phyloP scores from a whole-genome alignment of 92 coral and sea anemone genomes.

The Desmophyllum pertusum region DNA sequence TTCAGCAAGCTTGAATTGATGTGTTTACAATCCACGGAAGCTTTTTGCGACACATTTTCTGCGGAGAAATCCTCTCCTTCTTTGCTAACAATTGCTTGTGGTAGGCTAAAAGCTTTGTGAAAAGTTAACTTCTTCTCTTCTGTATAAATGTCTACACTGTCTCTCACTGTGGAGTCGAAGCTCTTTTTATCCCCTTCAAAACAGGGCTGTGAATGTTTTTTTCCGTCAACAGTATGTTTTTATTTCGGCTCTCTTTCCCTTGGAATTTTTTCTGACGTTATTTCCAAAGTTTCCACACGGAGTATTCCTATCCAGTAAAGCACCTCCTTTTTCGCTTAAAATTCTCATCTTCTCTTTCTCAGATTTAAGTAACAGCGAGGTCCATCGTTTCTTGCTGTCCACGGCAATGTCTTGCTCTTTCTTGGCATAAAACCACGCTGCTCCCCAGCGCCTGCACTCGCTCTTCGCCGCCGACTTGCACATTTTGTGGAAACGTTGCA shows the following conservation, averaged over 20 bases:
- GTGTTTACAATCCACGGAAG: neutral
- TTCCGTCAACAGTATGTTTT: neutral
- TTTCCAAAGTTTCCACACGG: neutral
- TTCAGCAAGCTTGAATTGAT: neutral
- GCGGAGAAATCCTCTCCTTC: neutral
- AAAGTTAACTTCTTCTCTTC: neutral
- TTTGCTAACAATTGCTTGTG: neutral
- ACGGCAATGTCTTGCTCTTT: conserved; percentile 64
- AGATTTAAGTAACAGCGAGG: conserved; percentile 53
- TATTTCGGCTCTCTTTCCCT: neutral
- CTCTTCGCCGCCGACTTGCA: conserved; percentile 66
- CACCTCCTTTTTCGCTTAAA: conserved; percentile 49
- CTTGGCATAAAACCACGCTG: conserved; percentile 80
- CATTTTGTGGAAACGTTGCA: conserved; percentile 49
- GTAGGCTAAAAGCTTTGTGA: conserved; percentile 7
- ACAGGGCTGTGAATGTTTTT: neutral
- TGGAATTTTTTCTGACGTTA: neutral
- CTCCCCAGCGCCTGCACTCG: conserved; percentile 76
- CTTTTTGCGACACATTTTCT: neutral
- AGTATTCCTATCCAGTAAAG: neutral
- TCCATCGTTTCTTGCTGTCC: conserved; percentile 61
- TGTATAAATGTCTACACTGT: neutral
- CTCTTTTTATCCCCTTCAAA: neutral
- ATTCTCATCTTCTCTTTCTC: conserved; percentile 67
- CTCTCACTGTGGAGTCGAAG: neutral